Evolutionary conservation across 2,888 invertebrate species (phyloP), one percentile per base, ranked within the genome.

Genomic region (Caenorhabditis parvicauda): DNA sequence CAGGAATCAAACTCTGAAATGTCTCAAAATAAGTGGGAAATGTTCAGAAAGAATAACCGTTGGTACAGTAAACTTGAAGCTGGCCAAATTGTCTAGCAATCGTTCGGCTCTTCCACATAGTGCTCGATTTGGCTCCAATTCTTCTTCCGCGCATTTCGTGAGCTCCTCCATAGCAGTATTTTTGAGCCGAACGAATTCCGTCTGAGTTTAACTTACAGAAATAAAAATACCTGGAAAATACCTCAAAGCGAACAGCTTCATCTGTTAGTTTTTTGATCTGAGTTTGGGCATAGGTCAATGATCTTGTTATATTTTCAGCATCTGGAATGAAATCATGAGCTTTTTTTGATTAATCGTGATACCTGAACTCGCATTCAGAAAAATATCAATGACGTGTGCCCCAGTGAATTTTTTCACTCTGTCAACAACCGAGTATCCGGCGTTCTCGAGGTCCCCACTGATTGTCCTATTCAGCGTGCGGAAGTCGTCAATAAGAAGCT

Each of bases 401-500:
- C 76, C 76, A 22, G 74, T 76, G 24, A 62, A 55, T 50, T 66
- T 67, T 60, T 78, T 78, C 32, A 77, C 67, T 29, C 70, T 54
- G 25, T 62, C 63, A 1, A 78, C 73, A 21, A 77, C 70, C 38
- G 62, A 66, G 24, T 70, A 67, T 12, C 76, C 75, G 12, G 63
- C 65, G 29, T 49, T 51, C 22, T 61, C 47, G 17, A 77, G 62
- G 32, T 70, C 67, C 29, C 54, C 43, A 24, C 61, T 64, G 7
- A 77, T 60, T 3, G 75, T 70, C 17, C 51, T 42, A 50, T 74
- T 77, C 14, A 76, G 57, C 12, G 63, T 53, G 29, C 74, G 63
- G 52, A 68, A 78, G 54, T 78, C 78, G 47, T 76, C 77, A 27
- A 73, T 72, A 7, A 78, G 62, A 32, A 78, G 54, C 46, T 76